phyloP scores from a whole-genome alignment of 2,113 vertebrate genomes.

The Entomyzon cyanotis region DNA sequence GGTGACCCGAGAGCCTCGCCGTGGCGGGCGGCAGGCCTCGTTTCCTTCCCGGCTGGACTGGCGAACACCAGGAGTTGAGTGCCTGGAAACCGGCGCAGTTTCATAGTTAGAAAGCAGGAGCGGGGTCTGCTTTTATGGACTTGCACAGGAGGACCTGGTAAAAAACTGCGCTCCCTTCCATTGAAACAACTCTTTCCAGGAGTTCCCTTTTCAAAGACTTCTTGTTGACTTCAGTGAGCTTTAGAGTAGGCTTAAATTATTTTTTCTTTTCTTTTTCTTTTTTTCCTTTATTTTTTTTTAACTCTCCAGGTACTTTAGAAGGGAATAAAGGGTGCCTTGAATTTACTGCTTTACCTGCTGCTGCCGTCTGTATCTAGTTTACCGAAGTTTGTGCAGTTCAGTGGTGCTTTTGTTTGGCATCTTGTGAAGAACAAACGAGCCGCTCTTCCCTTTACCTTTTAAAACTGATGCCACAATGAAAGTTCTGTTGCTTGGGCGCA shows the following conservation, averaged over 20 bases:
- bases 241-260: neutral
- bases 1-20: neutral
- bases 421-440: slow-evolving; percentile 8
- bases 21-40: neutral
- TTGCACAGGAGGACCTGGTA: neutral
- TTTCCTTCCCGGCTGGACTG: neutral
- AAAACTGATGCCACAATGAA: slow-evolving; percentile 47
- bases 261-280: neutral
- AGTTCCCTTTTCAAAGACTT: slow-evolving; percentile 37
- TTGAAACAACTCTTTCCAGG: slow-evolving; percentile 28
- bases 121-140: neutral
- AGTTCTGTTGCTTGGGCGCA: slow-evolving; percentile 51
- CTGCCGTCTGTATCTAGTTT: slow-evolving; percentile 42
- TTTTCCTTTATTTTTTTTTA: neutral
- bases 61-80: neutral
- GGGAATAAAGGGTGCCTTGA: neutral
- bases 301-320: neutral
- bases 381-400: slow-evolving; percentile 63
- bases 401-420: slow-evolving; percentile 41
- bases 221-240: slow-evolving; percentile 18
- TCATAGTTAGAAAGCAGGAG: neutral
- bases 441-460: slow-evolving; percentile 50
- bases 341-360: slow-evolving; percentile 40
- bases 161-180: neutral
- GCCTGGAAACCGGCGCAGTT: neutral